Percentiles rank a stretch among this genome's conserved stretches.
Conservation (phyloP, 2,888 invertebrate genomes). For the Anthoptus insignis region DNA sequence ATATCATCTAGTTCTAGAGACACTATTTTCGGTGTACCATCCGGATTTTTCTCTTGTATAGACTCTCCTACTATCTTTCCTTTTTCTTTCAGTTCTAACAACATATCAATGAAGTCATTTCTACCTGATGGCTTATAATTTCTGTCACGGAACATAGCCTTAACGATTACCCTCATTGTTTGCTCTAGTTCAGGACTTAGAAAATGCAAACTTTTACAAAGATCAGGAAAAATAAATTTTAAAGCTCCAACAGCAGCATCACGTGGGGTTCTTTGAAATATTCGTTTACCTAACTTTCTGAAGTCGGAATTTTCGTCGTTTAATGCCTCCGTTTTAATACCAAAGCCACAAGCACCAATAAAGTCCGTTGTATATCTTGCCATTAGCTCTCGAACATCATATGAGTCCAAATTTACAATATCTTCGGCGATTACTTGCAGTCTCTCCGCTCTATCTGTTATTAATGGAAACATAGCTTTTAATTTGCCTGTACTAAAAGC, state of each 20-base stretch:
- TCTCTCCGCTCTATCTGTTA: conserved; percentile 72
- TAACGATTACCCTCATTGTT: conserved; percentile 63
- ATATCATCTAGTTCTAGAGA: conserved; percentile 68
- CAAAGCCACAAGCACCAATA: conserved; percentile 78
- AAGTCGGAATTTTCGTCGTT: conserved; percentile 73
- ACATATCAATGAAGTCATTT: conserved; percentile 77
- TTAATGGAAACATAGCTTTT: conserved; percentile 77
- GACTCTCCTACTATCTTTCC: conserved; percentile 74
- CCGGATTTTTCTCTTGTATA: conserved; percentile 63
- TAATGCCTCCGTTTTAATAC: conserved; percentile 72
- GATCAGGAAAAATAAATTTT: conserved; percentile 70
- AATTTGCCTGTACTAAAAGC: conserved; percentile 76
- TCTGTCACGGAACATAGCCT: conserved; percentile 65
- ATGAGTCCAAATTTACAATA: conserved; percentile 60
- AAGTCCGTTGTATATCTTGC: conserved; percentile 79
- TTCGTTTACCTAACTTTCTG: conserved; percentile 70
- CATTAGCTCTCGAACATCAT: conserved; percentile 75
- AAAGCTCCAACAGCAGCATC: conserved; percentile 63
- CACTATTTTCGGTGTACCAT: conserved; percentile 67
- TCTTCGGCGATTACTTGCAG: conserved; percentile 67
- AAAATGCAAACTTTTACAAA: conserved; percentile 66
- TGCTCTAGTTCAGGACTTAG: conserved; percentile 65
- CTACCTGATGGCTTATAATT: conserved; percentile 66
- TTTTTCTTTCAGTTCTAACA: conserved; percentile 70
- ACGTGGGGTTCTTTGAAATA: conserved; percentile 65